phyloP scores from a whole-genome alignment of 2,888 invertebrate species.

The Epinotia ramella region DNA sequence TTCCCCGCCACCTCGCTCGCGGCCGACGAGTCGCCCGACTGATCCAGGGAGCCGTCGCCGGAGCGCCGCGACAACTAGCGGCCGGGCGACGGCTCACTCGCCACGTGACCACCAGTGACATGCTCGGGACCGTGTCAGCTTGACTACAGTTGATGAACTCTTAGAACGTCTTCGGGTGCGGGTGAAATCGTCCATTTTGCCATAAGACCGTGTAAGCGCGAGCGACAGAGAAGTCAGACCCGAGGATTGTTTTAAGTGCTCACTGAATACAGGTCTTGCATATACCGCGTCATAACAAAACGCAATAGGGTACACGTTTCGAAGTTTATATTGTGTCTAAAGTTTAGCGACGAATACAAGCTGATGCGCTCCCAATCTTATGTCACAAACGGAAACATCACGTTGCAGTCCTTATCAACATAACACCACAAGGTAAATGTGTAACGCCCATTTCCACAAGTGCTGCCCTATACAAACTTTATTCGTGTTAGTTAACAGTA shows the following conservation, averaged over 20 bases:
- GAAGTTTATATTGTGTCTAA: not conserved
- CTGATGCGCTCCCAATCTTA: conserved; percentile 14
- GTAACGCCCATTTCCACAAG: conserved; percentile 42
- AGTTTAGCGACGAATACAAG: not conserved
- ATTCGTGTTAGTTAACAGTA: conserved; percentile 29
- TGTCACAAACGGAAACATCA: not conserved
- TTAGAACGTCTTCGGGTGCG: too few relatives aligned
- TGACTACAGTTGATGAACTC: too few relatives aligned
- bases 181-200: too few relatives aligned
- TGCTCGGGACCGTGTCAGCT: conserved; percentile 17
- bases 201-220: too few relatives aligned
- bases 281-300: not conserved
- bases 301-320: too few relatives aligned
- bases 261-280: too few relatives aligned
- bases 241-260: too few relatives aligned
- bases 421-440: conserved; percentile 18
- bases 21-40: conserved; percentile 85
- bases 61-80: conserved; percentile 75
- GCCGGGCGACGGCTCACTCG: conserved; percentile 67
- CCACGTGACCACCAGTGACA: conserved; percentile 18
- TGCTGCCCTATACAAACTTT: conserved; percentile 44
- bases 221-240: too few relatives aligned
- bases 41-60: conserved; percentile 84
- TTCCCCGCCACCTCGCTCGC: conserved; percentile 94
- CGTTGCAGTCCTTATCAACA: conserved; percentile 3